Conservation (phyloP, 2,888 invertebrate genomes). For the Scaptomyza reducta region DNA sequence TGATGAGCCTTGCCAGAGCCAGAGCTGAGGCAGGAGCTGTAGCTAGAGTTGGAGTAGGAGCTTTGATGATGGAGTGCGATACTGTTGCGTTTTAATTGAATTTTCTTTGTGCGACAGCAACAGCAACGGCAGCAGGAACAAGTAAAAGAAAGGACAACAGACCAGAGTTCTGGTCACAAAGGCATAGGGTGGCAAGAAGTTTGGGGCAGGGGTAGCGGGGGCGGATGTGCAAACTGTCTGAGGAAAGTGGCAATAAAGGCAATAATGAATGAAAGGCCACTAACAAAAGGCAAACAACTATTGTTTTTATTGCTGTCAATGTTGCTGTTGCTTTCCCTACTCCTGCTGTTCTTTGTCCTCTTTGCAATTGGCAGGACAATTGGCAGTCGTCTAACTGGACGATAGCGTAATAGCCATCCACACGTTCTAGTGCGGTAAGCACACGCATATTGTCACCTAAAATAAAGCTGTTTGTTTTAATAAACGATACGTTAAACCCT, state of each 20-base stretch:
- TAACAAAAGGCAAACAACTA: constrained; percentile 73
- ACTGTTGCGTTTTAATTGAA: constrained; percentile 84
- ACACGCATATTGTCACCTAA: constrained; percentile 66
- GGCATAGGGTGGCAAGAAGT: not conserved
- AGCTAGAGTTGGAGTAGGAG: constrained; percentile 26
- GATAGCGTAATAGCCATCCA: constrained; percentile 12
- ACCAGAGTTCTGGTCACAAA: constrained; percentile 32
- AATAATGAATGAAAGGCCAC: constrained; percentile 74
- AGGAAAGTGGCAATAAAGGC: constrained; percentile 71
- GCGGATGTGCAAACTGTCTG: not conserved
- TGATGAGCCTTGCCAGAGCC: constrained; percentile 55
- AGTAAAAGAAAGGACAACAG: constrained; percentile 62
- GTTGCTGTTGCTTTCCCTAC: constrained; percentile 25
- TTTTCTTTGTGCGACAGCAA: constrained; percentile 76
- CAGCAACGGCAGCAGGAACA: constrained; percentile 45
- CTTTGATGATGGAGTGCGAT: constrained; percentile 80
- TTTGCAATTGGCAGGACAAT: constrained; percentile 18
- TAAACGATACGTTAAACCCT: constrained; percentile 64
- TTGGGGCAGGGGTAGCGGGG: not conserved
- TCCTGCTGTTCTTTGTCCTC: constrained; percentile 20
- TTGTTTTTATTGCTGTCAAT: constrained; percentile 68
- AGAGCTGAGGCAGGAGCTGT: constrained; percentile 9
- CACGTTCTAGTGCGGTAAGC: constrained; percentile 50
- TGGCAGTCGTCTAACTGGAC: constrained; percentile 11
- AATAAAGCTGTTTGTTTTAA: constrained; percentile 74